Evolutionary conservation across 2,113 vertebrate species (phyloP), one percentile per base, ranked within the genome.

Genomic region (Anoura caudifer): DNA sequence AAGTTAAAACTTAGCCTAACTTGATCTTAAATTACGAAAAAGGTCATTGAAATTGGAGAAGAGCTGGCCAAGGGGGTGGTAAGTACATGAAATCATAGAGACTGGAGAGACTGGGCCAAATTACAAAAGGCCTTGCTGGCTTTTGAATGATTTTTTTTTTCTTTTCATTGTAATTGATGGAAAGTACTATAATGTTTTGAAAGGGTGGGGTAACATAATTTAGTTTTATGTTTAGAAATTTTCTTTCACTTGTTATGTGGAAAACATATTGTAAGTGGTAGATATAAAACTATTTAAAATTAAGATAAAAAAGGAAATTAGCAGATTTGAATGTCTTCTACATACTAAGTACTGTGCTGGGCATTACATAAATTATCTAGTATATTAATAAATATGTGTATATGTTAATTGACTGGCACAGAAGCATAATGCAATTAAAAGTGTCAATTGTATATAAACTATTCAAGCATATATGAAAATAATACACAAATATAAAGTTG

Each of bases 381-480:
- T 59, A 82, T 43, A 7, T 20, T 88, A 52, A 73, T 36, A 19
- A 4, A 56, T 90, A 26, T 17, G 2, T 56, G 4, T 69, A n/a
- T 43, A 24, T 67, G 63, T 85, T 59, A 84, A 26, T 15, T 87
- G 11, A 69, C 50, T 85, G 61, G 10, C 4, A 0, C 5, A 90
- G 5, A 4, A 69, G 6, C 22, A 63, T 52, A 79, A 26, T 76
- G 8, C 26, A 95, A 95, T 93, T 70, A 81, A 75, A 1, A 10
- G 6, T 43, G 88, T 95, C n/a, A n/a, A 33, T 63, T 97, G 41
- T 14, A 95, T 95, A 43, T 85, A 89, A 92, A 95, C 97, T 95
- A 70, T 54, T 73, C 67, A 87, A 92, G 28, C 24, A 93, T 85
- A 87, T 77, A 72, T 22, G 31, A 94, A 96, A 14, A 85, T 95